A percentile compares a stretch with the other conserved stretches of the same genome.
Conservation (phyloP, 2,888 invertebrate genomes). For the Oeneis ivallda region DNA sequence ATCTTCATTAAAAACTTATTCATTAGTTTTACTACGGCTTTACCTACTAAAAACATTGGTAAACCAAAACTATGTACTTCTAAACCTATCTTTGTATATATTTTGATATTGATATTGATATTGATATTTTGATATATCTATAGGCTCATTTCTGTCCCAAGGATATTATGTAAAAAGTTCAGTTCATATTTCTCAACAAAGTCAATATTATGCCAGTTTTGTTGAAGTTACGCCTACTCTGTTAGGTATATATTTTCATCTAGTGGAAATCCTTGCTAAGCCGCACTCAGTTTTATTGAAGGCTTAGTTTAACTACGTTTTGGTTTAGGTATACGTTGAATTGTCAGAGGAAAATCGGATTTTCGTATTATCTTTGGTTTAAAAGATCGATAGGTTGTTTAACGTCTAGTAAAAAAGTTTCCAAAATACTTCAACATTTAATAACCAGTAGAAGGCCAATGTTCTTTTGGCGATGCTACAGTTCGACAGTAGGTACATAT, state of each 20-base stretch:
- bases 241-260: constrained; percentile 24
- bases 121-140: too few species aligned
- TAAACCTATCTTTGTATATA: too few species aligned
- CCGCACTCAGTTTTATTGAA: constrained; percentile 25
- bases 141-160: neutral
- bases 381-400: constrained; percentile 12
- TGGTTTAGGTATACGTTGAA: constrained; percentile 13
- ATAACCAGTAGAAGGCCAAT: too few species aligned
- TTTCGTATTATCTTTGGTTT: constrained; percentile 18
- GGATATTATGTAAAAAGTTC: neutral
- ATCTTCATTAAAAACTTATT: too few species aligned
- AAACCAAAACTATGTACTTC: neutral
- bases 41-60: neutral
- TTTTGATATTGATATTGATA: too few species aligned
- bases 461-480: too few species aligned
- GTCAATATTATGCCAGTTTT: constrained; percentile 28
- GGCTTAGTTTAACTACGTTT: constrained; percentile 30
- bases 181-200: constrained; percentile 19
- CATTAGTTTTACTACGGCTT: too few species aligned
- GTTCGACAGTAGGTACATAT: too few species aligned
- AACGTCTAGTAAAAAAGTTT: too few species aligned
- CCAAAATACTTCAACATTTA: too few species aligned
- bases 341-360: constrained; percentile 8
- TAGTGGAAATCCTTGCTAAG: constrained; percentile 29
- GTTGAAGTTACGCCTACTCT: constrained; percentile 13